A percentile compares a stretch with the other conserved stretches of the same genome.
These are phyloP conservation scores for Gobio occitaniae DNA, from an alignment of 2,797 vertebrate genomes.

Conservation along the genomic window DNA sequence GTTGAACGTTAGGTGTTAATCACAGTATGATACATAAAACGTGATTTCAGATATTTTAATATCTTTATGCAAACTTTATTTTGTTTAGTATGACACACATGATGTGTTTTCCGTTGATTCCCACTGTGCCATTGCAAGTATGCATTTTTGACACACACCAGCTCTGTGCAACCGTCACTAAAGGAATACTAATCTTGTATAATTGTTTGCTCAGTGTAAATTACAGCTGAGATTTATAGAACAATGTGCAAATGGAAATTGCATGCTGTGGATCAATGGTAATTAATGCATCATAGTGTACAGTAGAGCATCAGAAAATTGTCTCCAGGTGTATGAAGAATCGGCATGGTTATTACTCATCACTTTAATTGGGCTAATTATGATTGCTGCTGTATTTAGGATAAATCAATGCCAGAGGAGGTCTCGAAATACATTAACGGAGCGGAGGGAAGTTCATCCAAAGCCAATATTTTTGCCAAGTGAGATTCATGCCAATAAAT, in stretches of 20 bases:
- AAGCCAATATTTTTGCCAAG: slow-evolving; percentile 76
- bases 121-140: not conserved
- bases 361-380: slow-evolving; percentile 76
- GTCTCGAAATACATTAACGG: slow-evolving; percentile 51
- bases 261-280: slow-evolving; percentile 68
- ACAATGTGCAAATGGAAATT: slow-evolving; percentile 67
- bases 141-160: not conserved
- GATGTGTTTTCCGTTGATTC: not conserved
- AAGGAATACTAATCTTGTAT: slow-evolving; percentile 58
- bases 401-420: slow-evolving; percentile 55
- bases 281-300: slow-evolving; percentile 73
- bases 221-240: slow-evolving; percentile 56
- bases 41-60: slow-evolving; percentile 27
- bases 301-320: slow-evolving; percentile 74
- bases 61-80: not conserved
- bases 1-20: slow-evolving; percentile 53
- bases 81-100: slow-evolving; percentile 11
- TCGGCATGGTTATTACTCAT: slow-evolving; percentile 73
- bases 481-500: slow-evolving; percentile 75
- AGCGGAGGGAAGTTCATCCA: slow-evolving; percentile 65
- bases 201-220: slow-evolving; percentile 51
- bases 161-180: slow-evolving; percentile 13
- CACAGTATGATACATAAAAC: slow-evolving; percentile 56
- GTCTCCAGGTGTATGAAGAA: slow-evolving; percentile 80
- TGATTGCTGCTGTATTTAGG: slow-evolving; percentile 63